Base-by-base conservation (phyloP, 2,113 vertebrate species). In the Pyrgilauda ruficollis region DNA sequence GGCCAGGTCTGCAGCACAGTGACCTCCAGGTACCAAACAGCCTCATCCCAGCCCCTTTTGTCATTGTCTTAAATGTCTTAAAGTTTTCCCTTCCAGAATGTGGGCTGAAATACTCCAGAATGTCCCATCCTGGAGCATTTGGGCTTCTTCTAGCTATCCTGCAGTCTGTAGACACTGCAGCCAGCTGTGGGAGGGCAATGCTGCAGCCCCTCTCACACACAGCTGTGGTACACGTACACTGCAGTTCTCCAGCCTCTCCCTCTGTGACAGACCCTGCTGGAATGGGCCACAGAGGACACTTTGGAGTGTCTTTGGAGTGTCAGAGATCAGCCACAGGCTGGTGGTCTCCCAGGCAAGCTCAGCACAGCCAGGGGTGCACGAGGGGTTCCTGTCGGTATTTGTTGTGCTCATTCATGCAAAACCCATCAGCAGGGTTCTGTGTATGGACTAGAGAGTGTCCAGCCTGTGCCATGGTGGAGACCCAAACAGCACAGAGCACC, bases 191-290 rank as follows among this genome's bases (percentile, higher is more conserved):
- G 47, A 56, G 28, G 49, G 49, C 5, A 59, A 11, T 55, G 41
- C 39, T 78, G 47, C 13, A 35, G 47, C n/a, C 30, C 33, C 43
- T 44, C 15, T 53, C 73, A 13, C 6, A 0, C 1, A 7, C 5
- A 64, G 49, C 2, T 1, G 0, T 2, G 8, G 66, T 17, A 3
- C 11, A 58, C 33, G 22, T 0, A 2, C 15, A 4, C 15, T 47
- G 21, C 30, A 43, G 68, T 24, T 22, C 24, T 55, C 5, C 30
- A 1, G 2, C 33, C 19, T 17, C 62, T 79, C 46, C 30, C 22
- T 70, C 39, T 41, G 23, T 4, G 27, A 10, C 33, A 87, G 56
- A 24, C 78, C 22, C 4, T 4, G 41, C 67, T 82, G 50, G 46
- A 69, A 59, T 0, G 1, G 50, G 46, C 33, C 83, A 35, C 83